Evolutionary conservation across 1,140 invertebrate species (phyloP).

Genomic region (Drosophila tropicalis): DNA sequence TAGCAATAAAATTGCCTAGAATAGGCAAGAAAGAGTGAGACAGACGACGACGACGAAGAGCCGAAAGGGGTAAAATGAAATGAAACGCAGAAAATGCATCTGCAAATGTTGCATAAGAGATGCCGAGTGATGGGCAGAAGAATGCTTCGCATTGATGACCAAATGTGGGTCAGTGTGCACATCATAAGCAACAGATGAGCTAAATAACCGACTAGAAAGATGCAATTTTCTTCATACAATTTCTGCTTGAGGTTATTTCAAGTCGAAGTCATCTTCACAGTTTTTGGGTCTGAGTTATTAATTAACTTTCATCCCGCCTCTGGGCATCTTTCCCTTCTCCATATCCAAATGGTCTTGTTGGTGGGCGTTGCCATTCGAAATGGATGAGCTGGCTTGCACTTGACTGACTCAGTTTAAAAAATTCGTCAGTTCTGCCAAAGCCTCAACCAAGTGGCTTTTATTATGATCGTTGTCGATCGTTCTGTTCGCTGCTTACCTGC

Average conservation of each 20-base stretch:
- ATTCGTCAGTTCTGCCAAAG: slow-evolving; percentile 26
- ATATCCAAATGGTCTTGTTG: neutral
- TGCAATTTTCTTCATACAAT: neutral
- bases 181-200: slow-evolving; percentile 7
- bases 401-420: slow-evolving; percentile 43
- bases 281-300: slow-evolving; percentile 21
- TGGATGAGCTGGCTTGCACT: slow-evolving; percentile 28
- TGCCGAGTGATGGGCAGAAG: slow-evolving; percentile 15
- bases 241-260: neutral
- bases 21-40: slow-evolving; percentile 24
- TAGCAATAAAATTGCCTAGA: slow-evolving; percentile 66
- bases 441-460: slow-evolving; percentile 40
- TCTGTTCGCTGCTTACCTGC: slow-evolving; percentile 8
- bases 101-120: slow-evolving; percentile 69
- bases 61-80: slow-evolving; percentile 12
- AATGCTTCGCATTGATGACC: slow-evolving; percentile 40
- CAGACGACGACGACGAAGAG: neutral
- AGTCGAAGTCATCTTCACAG: neutral
- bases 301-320: slow-evolving; percentile 9
- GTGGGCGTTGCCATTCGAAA: slow-evolving; percentile 33
- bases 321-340: neutral
- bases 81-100: slow-evolving; percentile 50
- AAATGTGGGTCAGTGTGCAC: slow-evolving; percentile 51
- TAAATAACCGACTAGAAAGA: neutral
- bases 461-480: slow-evolving; percentile 29